Evolutionary conservation across 1,140 invertebrate species (phyloP), one percentile per base, ranked within the genome.

Genomic region (Cyclina sinensis): DNA sequence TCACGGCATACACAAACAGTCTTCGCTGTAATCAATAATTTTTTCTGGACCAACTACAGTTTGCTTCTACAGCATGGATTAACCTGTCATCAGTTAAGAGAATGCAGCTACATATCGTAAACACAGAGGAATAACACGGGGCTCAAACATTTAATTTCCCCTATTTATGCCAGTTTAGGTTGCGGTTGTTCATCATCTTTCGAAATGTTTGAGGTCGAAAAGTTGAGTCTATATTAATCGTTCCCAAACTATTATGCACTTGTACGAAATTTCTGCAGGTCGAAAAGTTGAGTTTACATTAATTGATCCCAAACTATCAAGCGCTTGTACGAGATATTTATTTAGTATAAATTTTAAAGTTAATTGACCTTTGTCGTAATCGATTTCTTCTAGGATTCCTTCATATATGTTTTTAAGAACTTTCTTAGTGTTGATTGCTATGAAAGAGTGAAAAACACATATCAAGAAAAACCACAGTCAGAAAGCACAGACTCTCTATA

Each of bases 231-330:
- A 87, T 76, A 37, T 78, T 78, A 24, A 87, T 76, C 0, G 85
- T 68, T 30, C 85, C 85, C 11, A 87, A 35, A 39, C 85, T 87
- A n/a, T 87, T 76, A 18, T 80, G 46, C 12, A 43, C 48, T 37
- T 62, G 51, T 0, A 80, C 62, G 57, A 62, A 70, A 51, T 43
- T 16, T 80, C 73, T 21, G 73, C 51, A 24, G 85, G 85, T 14
- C 70, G 48, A 18, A 78, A 70, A 30, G 85, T 87, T 80, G 85
- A 87, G 37, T 78, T 76, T 51, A 87, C 85, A 37, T 78, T 78
- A 24, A 87, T 76, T 3, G 85, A 79, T 30, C 85, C 85, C 11
- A 87, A 35, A 39, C 85, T 87, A n/a, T 87, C 85, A 18, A 87
- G 46, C 12, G 59, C 48, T 37, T 62, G 51, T 0, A 80, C 62